Percentiles rank a stretch among this genome's conserved stretches.
These are phyloP conservation scores for Myrmecophaga tridactyla DNA, from an alignment of 2,113 vertebrate species.

Conservation along the genomic window DNA sequence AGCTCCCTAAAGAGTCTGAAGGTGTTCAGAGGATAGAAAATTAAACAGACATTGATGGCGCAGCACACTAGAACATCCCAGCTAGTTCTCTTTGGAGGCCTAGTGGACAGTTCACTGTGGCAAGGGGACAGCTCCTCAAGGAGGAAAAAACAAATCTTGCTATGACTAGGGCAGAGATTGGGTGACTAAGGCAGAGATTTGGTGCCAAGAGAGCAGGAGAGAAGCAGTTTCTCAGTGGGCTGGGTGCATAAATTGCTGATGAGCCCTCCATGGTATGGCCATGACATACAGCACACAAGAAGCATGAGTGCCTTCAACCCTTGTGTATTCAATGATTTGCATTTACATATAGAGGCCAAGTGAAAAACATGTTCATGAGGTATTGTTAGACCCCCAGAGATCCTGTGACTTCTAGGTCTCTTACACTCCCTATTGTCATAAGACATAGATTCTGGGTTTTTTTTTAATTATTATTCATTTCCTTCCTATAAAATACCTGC, in stretches of 20 bases:
- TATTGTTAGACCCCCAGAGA: neutral
- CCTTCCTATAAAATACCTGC: no score
- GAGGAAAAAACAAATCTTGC: neutral
- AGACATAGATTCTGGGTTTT: neutral
- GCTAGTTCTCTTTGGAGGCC: no score
- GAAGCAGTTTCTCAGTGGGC: neutral
- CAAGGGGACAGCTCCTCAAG: no score
- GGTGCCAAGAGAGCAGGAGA: neutral
- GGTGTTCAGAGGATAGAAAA: neutral
- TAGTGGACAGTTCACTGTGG: neutral
- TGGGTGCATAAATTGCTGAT: no score
- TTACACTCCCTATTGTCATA: neutral
- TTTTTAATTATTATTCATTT: neutral
- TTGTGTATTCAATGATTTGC: no score
- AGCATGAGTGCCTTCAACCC: neutral
- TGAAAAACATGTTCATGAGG: neutral
- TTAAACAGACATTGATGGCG: no score
- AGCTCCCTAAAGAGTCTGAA: conserved; percentile 75
- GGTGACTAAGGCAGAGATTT: no score
- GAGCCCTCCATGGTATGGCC: no score
- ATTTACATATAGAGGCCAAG: neutral
- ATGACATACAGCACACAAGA: no score
- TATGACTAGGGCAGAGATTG: neutral
- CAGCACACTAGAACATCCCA: no score
- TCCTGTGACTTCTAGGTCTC: neutral